These are phyloP conservation scores for Tiaroga cobitis DNA, from an alignment of 2,797 vertebrate species.

Conservation along the genomic window DNA sequence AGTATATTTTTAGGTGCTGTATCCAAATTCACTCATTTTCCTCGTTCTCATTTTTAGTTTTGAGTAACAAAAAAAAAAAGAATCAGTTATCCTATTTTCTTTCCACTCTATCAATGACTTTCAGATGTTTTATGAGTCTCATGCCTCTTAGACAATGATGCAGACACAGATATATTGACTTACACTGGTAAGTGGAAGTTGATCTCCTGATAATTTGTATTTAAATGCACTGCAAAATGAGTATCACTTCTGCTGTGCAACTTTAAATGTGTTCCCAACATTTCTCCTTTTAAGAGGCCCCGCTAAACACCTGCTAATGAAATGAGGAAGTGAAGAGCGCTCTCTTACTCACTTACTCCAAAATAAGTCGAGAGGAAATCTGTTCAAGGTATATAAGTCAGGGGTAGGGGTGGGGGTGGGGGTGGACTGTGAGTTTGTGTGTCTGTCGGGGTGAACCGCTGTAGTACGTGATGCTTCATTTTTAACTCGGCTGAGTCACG, in stretches of 20 bases:
- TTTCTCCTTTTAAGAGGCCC: constrained; percentile 40
- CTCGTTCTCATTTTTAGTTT: no score
- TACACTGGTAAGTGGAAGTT: neutral
- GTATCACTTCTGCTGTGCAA: constrained; percentile 25
- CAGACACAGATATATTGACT: neutral
- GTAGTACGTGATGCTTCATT: constrained; percentile 16
- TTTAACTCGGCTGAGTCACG: constrained; percentile 55
- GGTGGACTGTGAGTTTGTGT: constrained; percentile 33
- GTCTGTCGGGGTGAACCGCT: constrained; percentile 21
- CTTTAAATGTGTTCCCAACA: constrained; percentile 29
- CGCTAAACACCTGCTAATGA: constrained; percentile 73
- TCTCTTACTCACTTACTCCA: constrained; percentile 74
- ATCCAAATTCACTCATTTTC: neutral
- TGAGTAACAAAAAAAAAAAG: neutral
- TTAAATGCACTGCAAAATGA: neutral
- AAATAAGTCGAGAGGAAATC: constrained; percentile 78
- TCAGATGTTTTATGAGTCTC: neutral
- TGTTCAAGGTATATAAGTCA: constrained; percentile 52
- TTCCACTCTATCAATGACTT: neutral
- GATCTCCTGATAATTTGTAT: neutral
- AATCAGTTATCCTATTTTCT: neutral
- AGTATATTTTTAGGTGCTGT: neutral
- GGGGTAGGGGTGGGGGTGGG: constrained; percentile 32
- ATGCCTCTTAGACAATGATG: neutral
- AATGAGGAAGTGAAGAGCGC: constrained; percentile 77